Conservation (phyloP, 2,113 vertebrate genomes). For the Trochalopteron elliotii region DNA sequence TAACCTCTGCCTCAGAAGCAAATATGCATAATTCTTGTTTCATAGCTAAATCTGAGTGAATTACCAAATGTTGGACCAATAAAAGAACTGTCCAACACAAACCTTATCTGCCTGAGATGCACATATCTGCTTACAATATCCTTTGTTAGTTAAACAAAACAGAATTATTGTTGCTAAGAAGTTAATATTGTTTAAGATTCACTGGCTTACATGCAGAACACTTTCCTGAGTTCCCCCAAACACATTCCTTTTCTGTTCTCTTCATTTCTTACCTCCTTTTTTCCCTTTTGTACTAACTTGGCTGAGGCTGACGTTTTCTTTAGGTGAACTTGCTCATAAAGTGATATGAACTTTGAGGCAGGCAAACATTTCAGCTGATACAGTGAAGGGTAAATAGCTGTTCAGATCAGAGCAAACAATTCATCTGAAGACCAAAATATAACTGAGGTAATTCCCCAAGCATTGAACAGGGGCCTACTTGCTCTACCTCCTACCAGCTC, state of each 20-base stretch:
- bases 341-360: neutral
- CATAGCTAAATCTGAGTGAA: conserved; percentile 39
- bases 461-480: neutral
- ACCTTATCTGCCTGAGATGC: conserved; percentile 36
- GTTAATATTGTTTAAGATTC: conserved; percentile 58
- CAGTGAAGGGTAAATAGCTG: neutral
- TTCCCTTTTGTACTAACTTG: neutral
- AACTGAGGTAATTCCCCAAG: neutral
- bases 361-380: neutral
- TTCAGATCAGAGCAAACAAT: neutral
- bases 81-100: conserved; percentile 40
- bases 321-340: neutral
- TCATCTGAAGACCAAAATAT: neutral
- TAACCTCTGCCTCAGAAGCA: conserved; percentile 15
- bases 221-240: conserved; percentile 6
- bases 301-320: neutral
- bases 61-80: conserved; percentile 26
- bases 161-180: conserved; percentile 64
- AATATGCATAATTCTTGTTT: conserved; percentile 25
- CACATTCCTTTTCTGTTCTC: neutral
- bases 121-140: conserved; percentile 53
- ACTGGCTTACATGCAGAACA: neutral
- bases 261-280: neutral
- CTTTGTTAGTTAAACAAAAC: conserved; percentile 66
- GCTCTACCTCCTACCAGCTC: neutral